Conservation (phyloP, 1,140 invertebrate genomes). For the Drosophila biarmipes region DNA sequence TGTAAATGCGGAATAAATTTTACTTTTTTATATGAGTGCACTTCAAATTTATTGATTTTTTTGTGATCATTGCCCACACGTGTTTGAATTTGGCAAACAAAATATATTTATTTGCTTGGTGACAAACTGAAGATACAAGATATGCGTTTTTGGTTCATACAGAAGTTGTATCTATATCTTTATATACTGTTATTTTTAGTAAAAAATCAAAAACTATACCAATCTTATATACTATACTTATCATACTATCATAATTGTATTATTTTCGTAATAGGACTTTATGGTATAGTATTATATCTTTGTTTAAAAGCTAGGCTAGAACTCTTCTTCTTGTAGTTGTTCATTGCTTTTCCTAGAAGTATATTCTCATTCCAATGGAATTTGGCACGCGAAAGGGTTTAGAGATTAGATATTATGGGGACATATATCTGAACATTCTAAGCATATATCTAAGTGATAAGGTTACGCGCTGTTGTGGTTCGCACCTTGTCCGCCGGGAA, state of each 20-base stretch:
- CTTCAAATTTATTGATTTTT: conserved; percentile 24
- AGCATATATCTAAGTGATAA: conserved; percentile 1
- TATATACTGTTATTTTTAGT: no score
- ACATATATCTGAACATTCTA: neutral
- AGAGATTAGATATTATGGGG: conserved; percentile 57
- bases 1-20: conserved; percentile 37
- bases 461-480: conserved; percentile 19
- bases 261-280: no score
- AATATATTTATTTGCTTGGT: neutral
- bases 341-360: no score
- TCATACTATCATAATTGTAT: no score
- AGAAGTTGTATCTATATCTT: no score
- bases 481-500: conserved; percentile 12
- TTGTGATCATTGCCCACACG: conserved; percentile 19
- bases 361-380: conserved; percentile 30
- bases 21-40: conserved; percentile 29
- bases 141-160: no score
- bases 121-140: no score
- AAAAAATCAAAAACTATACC: no score
- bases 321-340: no score
- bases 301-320: no score
- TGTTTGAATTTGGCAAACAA: conserved; percentile 4
- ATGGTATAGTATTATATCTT: no score
- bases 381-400: conserved; percentile 51
- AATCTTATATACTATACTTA: no score